A percentile compares a stretch with the other conserved stretches of the same genome.
phyloP scores from a whole-genome alignment of 2,797 vertebrate species.

The Uromys caudimaculatus region DNA sequence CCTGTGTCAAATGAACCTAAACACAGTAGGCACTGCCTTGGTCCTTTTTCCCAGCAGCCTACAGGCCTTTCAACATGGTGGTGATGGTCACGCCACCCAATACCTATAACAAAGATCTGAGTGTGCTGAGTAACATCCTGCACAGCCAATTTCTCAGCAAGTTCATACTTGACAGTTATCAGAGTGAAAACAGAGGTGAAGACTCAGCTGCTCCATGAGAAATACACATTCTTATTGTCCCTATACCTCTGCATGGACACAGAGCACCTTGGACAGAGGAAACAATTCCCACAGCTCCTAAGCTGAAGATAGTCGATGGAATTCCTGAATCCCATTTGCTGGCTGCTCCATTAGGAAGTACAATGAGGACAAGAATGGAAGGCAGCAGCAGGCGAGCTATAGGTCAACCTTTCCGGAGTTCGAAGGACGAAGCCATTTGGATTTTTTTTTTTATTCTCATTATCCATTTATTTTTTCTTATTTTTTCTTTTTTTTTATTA shows the following conservation, averaged over 20 bases:
- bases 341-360: background rate
- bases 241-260: background rate
- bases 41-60: background rate
- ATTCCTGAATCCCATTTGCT: background rate
- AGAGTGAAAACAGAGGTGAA: no score
- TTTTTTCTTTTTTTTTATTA: no score
- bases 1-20: background rate
- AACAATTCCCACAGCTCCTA: accelerated
- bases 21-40: background rate
- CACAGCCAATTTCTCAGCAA: background rate
- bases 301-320: accelerated
- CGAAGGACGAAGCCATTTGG: accelerated
- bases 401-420: background rate
- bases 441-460: no score
- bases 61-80: background rate
- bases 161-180: background rate
- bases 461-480: no score
- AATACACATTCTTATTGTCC: background rate
- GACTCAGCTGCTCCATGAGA: background rate
- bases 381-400: accelerated
- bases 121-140: background rate
- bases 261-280: background rate
- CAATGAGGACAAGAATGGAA: background rate
- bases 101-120: background rate
- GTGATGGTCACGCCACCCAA: background rate